These are phyloP conservation scores for Nematopogon swammerdamellus DNA, from an alignment of 2,888 invertebrate species.

Conservation along the genomic window DNA sequence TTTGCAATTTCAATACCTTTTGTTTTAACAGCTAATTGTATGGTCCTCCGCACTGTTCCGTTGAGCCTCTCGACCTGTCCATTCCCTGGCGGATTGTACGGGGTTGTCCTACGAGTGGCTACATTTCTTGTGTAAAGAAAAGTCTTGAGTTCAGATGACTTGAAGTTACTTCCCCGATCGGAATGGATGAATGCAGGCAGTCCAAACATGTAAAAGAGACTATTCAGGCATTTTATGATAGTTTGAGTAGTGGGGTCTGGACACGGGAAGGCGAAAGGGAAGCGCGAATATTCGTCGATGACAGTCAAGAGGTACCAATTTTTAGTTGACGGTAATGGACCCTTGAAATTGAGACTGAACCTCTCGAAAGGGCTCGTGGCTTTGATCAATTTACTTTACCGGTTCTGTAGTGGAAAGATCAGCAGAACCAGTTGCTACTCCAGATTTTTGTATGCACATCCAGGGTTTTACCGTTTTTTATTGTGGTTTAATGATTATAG, in stretches of 20 bases:
- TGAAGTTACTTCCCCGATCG: not conserved
- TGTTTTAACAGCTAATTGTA: slow-evolving; percentile 6
- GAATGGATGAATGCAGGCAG: not conserved
- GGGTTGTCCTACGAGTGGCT: not conserved
- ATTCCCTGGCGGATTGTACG: slow-evolving; percentile 1
- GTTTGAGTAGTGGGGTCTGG: not conserved
- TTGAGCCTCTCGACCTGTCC: slow-evolving; percentile 6
- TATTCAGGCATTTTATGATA: not conserved
- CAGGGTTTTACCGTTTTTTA: no score
- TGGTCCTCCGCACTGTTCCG: slow-evolving; percentile 6
- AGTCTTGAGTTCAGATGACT: not conserved
- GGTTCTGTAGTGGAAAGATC: no score
- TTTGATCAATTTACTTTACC: no score
- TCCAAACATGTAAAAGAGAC: not conserved
- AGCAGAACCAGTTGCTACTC: no score
- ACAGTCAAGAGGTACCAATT: no score
- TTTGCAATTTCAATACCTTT: slow-evolving; percentile 1
- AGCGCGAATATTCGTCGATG: not conserved
- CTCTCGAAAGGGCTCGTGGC: no score
- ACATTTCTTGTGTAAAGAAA: not conserved
- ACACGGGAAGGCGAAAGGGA: not conserved
- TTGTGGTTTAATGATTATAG: no score
- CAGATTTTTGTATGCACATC: no score
- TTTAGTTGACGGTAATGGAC: no score
- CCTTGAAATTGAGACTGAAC: no score